These are phyloP conservation scores for Benitochromis conjunctus DNA, from an alignment of 2,113 vertebrate species.

Conservation along the genomic window DNA sequence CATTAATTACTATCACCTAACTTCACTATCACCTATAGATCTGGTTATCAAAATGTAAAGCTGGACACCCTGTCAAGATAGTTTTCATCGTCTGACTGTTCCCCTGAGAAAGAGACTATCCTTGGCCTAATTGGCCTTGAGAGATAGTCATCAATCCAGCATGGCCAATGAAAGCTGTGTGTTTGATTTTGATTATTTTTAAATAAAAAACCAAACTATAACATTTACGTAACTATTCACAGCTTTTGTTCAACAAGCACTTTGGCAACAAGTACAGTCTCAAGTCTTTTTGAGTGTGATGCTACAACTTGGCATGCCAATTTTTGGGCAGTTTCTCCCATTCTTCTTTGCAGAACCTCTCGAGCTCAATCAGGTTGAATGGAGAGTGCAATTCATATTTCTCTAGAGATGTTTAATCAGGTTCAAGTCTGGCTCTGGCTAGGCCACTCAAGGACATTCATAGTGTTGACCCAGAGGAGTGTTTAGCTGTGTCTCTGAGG, in stretches of 20 bases:
- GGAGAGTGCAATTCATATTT: not conserved
- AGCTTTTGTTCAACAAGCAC: not conserved
- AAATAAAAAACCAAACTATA: not conserved
- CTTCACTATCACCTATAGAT: not conserved
- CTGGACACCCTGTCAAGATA: not conserved
- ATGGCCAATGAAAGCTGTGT: not conserved
- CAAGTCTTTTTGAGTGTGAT: too few relatives aligned
- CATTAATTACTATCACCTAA: not conserved
- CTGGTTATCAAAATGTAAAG: not conserved
- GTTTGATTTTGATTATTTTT: not conserved
- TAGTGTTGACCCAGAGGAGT: not conserved
- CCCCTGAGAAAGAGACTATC: not conserved
- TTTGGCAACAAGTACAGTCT: not conserved
- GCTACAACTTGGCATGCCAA: too few relatives aligned
- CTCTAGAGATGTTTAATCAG: not conserved
- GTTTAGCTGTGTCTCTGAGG: not conserved
- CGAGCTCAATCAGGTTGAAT: not conserved
- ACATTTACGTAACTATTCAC: not conserved
- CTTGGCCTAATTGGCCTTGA: not conserved
- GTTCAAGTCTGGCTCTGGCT: not conserved
- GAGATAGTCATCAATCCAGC: not conserved
- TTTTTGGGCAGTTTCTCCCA: not conserved
- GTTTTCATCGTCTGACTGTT: not conserved
- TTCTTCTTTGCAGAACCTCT: not conserved
- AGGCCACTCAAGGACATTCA: not conserved